Conservation (phyloP, 2,113 vertebrate species). For the Anolis carolinensis region DNA sequence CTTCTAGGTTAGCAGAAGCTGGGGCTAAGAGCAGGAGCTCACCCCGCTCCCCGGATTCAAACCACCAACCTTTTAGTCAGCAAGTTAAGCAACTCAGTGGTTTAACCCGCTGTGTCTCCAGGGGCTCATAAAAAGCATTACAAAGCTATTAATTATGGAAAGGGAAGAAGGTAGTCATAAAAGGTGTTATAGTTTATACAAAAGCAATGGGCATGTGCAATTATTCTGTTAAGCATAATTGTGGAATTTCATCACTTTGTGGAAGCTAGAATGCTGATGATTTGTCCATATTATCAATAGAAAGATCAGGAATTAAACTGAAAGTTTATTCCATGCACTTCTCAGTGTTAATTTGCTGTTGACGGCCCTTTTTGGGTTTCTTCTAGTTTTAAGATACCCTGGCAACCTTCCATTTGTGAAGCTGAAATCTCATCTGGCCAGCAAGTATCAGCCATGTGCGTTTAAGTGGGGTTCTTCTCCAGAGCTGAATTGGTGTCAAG, state of each 20-base stretch:
- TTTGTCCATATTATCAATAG: not conserved
- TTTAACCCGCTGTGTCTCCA: too few relatives aligned
- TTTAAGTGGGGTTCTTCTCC: not conserved
- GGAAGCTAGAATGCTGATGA: not conserved
- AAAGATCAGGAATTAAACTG: conserved; percentile 26
- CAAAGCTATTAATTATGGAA: conserved; percentile 11
- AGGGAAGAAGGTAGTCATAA: conserved; percentile 28
- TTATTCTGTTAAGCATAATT: conserved; percentile 4
- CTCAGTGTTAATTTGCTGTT: conserved; percentile 11
- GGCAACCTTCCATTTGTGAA: not conserved
- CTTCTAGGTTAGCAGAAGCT: too few relatives aligned
- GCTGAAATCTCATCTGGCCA: not conserved
- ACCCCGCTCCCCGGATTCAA: too few relatives aligned
- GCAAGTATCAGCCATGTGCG: not conserved
- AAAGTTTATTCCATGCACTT: conserved; percentile 2
- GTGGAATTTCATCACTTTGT: not conserved
- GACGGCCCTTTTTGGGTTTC: not conserved
- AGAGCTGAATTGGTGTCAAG: not conserved
- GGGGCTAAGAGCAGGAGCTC: too few relatives aligned
- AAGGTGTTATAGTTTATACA: conserved; percentile 32
- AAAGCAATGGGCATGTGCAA: not conserved
- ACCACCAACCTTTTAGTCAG: too few relatives aligned
- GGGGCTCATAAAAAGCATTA: too few relatives aligned
- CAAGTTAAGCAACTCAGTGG: too few relatives aligned
- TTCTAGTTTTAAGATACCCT: not conserved